A percentile compares a stretch with the other conserved stretches of the same genome.
Evolutionary conservation across 2,888 invertebrate genomes (phyloP).

Genomic region (Litoditis marina): DNA sequence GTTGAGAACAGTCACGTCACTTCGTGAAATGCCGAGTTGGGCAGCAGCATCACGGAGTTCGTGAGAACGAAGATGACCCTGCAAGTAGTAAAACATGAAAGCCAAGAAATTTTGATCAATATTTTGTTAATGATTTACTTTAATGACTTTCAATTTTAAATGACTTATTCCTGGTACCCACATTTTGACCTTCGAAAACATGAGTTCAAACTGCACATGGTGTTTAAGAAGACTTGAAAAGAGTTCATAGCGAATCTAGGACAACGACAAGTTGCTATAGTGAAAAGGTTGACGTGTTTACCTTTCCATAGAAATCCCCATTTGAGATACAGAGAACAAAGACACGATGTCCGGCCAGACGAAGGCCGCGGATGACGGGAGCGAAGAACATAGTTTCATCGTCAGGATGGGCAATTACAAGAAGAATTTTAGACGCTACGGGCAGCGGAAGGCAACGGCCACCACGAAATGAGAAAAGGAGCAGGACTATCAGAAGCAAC

Average conservation of each 20-base stretch:
- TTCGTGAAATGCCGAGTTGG: slow-evolving; percentile 75
- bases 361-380: slow-evolving; percentile 66
- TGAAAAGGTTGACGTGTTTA: slow-evolving; percentile 9
- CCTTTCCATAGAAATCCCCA: slow-evolving; percentile 42
- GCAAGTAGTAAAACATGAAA: no score
- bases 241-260: no score
- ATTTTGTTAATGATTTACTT: no score
- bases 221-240: no score
- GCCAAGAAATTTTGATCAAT: no score
- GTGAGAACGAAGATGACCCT: slow-evolving; percentile 71
- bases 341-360: slow-evolving; percentile 27
- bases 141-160: no score
- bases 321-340: slow-evolving; percentile 41
- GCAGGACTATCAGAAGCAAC: slow-evolving; percentile 31
- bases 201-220: no score
- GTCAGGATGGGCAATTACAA: slow-evolving; percentile 92
- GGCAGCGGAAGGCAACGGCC: slow-evolving; percentile 12
- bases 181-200: no score
- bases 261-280: not conserved
- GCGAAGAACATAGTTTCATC: slow-evolving; percentile 99
- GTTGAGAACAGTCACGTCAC: slow-evolving; percentile 73
- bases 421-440: slow-evolving; percentile 66
- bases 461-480: slow-evolving; percentile 32
- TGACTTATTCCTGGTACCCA: no score
- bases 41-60: slow-evolving; percentile 81